A percentile compares a stretch with the other conserved stretches of the same genome.
These are phyloP conservation scores for Megalurothrips usitatus DNA, from an alignment of 2,888 invertebrate genomes.

Conservation along the genomic window DNA sequence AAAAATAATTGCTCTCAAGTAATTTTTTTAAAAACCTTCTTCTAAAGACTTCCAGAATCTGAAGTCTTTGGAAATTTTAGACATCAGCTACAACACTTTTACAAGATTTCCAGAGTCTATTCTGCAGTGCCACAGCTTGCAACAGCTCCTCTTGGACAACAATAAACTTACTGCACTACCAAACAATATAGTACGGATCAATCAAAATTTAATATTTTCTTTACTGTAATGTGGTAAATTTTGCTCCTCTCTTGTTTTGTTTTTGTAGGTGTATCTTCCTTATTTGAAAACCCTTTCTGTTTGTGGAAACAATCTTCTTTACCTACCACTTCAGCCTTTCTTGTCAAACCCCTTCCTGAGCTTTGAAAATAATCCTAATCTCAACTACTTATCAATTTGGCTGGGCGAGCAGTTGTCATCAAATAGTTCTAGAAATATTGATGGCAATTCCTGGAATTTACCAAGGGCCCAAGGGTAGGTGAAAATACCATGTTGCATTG, in stretches of 20 bases:
- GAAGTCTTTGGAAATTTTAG: not conserved
- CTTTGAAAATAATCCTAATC: constrained; percentile 4
- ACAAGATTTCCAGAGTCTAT: not conserved
- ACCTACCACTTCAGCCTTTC: not conserved
- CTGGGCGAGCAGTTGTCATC: not conserved
- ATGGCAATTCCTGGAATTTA: not conserved
- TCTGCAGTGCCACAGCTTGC: not conserved
- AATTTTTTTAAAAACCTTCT: not conserved
- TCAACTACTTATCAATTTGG: constrained; percentile 4
- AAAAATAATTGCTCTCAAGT: not conserved
- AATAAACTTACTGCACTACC: not conserved
- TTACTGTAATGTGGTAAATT: not conserved
- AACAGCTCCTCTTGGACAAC: not conserved
- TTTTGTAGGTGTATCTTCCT: not conserved
- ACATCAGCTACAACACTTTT: not conserved
- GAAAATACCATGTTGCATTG: not conserved
- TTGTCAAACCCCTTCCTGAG: not conserved
- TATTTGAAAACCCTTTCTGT: not conserved
- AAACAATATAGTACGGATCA: not conserved
- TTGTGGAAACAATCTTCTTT: constrained; percentile 1
- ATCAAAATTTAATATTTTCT: not conserved
- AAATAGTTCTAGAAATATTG: not conserved
- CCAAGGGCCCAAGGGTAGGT: not conserved
- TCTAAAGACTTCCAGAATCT: constrained; percentile 5
- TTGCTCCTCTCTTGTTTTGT: not conserved